Base-by-base conservation (phyloP, 92 coral and sea anemone genomes). In the Plumapathes pennacea region DNA sequence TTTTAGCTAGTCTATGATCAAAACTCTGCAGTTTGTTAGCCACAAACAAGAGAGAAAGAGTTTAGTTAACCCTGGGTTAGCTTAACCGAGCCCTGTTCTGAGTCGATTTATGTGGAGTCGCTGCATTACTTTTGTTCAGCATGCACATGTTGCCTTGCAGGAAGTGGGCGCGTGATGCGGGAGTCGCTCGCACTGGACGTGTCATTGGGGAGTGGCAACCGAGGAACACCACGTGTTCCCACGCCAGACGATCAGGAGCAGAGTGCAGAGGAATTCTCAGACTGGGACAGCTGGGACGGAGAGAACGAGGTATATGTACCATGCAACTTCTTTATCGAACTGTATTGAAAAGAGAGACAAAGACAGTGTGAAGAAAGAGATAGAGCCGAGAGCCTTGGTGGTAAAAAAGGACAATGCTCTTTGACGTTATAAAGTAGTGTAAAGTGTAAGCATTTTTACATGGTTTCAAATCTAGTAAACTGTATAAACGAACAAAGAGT, bases 231-330 rank as follows among this genome's bases (percentile, higher is more conserved):
- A 27, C 65, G 64, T 32, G 43, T 79, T 15, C 75, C 80, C 37
- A 57, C 72, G 8, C 71, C 60, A 25, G 78, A 69, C 10, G 77
- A 69, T 18, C 57, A 69, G 20, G 57, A 78, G 71, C 33, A 14
- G 11, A 32, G 45, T 11, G 53, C 53, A 19, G 77, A 76, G 5
- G 88, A 72, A 21, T 38, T 77, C 27, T 91, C 97, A 3, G 97
- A 91, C 77, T 91, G 97, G 97, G 97, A 91, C 79, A 91, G 97
- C 83, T 88, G 91, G 85, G 97, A 91, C 33, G 97, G 77, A 15
- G 96, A 78, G 52, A 78, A 87, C 25, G 90, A 87, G 96, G 96
- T 83, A 38, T 9, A 63, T 4, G 32, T 32, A n/a, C n/a, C 3
- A 8, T 17, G 17, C 21, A 6, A 18, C 41, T n/a, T 36, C 10